Evolutionary conservation across 2,888 invertebrate genomes (phyloP).

Genomic region (Platycheirus albimanus): DNA sequence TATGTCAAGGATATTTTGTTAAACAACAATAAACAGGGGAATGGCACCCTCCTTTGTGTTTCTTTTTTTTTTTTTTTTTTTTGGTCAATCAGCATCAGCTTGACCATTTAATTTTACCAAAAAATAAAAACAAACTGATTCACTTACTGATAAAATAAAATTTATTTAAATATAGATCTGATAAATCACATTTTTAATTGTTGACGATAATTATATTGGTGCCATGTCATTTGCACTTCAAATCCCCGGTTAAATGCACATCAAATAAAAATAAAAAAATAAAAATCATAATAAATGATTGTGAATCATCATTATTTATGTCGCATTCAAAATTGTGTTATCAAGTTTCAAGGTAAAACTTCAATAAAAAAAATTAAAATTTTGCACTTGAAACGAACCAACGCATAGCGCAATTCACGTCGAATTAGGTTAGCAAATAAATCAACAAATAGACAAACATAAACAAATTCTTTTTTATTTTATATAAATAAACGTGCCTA

Average conservation of each 20-base stretch:
- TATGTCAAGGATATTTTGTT: constrained; percentile 59
- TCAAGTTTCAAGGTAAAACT: constrained; percentile 31
- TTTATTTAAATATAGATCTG: constrained; percentile 44
- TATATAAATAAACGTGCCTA: constrained; percentile 19
- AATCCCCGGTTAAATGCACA: not conserved
- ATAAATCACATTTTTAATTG: constrained; percentile 32
- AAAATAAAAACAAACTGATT: not conserved
- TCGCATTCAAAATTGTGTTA: constrained; percentile 30
- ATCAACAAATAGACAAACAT: constrained; percentile 18
- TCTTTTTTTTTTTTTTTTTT: not conserved
- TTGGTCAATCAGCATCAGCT: not conserved
- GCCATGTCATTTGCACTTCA: not conserved
- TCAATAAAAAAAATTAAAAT: constrained; percentile 38
- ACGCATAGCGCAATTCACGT: not conserved
- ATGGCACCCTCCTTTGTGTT: constrained; percentile 12
- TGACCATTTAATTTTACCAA: constrained; percentile 8
- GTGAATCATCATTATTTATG: constrained; percentile 3
- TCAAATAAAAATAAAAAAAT: not conserved
- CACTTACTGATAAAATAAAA: constrained; percentile 5
- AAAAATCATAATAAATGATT: constrained; percentile 6
- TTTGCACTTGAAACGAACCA: constrained; percentile 57
- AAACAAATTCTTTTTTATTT: constrained; percentile 4
- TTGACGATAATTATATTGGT: constrained; percentile 19
- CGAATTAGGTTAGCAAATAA: constrained; percentile 35
- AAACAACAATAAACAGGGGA: constrained; percentile 11